A percentile compares a stretch with the other conserved stretches of the same genome.
Conservation (phyloP, 2,797 vertebrate genomes). For the Numenius phaeopus region DNA sequence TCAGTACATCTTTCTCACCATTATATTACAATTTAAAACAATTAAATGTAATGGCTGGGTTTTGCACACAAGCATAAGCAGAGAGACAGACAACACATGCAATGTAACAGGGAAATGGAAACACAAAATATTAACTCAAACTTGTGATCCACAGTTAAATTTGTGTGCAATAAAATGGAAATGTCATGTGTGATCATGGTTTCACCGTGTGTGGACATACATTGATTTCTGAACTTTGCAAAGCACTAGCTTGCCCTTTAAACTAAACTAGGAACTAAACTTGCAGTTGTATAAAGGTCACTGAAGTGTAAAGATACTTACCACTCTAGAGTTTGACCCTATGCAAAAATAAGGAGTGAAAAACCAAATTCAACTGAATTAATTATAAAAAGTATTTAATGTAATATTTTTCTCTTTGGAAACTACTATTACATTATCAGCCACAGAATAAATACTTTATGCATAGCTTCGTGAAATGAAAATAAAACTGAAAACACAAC, state of each 20-base stretch:
- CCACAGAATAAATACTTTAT: neutral
- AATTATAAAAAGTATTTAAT: neutral
- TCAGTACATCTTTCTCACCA: neutral
- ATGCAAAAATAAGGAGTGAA: neutral
- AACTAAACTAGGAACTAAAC: conserved; percentile 1
- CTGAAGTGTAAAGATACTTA: neutral
- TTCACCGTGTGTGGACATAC: neutral
- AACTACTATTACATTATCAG: neutral
- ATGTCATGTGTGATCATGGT: neutral
- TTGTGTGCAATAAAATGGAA: conserved; percentile 20
- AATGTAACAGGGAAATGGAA: neutral
- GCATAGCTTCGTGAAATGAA: neutral
- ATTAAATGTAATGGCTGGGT: neutral
- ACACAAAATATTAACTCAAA: neutral
- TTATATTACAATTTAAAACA: neutral
- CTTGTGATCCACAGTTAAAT: neutral
- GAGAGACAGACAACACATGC: neutral
- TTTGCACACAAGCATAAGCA: neutral
- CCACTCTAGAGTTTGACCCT: neutral
- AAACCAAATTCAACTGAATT: neutral
- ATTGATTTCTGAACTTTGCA: conserved; percentile 51
- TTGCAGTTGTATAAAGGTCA: conserved; percentile 33
- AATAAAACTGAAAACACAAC: neutral
- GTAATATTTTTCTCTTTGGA: neutral
- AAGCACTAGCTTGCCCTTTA: conserved; percentile 39